Conservation (phyloP, 2,888 invertebrate genomes). For the Rhodophaea formosa region DNA sequence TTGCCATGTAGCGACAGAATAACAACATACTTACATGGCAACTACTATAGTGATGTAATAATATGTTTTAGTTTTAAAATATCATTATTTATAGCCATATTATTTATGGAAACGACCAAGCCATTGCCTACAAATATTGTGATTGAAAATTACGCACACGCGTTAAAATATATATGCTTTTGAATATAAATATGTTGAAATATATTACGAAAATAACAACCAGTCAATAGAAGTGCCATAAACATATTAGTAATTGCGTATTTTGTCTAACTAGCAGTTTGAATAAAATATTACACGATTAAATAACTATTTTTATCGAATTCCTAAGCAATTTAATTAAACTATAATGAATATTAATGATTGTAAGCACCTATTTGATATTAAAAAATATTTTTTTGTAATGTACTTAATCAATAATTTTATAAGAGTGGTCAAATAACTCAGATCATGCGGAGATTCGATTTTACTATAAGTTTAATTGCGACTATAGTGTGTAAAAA, state of each 20-base stretch:
- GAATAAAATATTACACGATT: neutral
- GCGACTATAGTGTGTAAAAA: too few species aligned
- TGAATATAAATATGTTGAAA: neutral
- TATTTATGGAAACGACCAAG: neutral
- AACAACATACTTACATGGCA: too few species aligned
- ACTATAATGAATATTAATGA: slow-evolving; percentile 7
- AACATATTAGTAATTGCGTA: slow-evolving; percentile 10
- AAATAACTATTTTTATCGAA: neutral
- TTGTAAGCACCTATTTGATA: slow-evolving; percentile 6
- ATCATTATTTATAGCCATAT: neutral
- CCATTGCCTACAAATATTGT: neutral
- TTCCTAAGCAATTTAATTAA: slow-evolving; percentile 6
- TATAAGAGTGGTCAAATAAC: neutral
- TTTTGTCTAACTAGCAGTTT: neutral
- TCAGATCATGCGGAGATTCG: neutral
- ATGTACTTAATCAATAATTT: neutral
- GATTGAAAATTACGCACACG: neutral
- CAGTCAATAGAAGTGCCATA: slow-evolving; percentile 7
- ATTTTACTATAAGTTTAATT: too few species aligned
- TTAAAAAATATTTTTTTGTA: neutral
- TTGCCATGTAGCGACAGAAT: too few species aligned
- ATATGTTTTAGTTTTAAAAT: too few species aligned
- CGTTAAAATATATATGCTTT: neutral
- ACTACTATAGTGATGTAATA: too few species aligned
- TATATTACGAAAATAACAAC: neutral